A percentile compares a stretch with the other conserved stretches of the same genome.
phyloP scores from a whole-genome alignment of 2,888 invertebrate genomes.

The Gnatocerus cornutus region DNA sequence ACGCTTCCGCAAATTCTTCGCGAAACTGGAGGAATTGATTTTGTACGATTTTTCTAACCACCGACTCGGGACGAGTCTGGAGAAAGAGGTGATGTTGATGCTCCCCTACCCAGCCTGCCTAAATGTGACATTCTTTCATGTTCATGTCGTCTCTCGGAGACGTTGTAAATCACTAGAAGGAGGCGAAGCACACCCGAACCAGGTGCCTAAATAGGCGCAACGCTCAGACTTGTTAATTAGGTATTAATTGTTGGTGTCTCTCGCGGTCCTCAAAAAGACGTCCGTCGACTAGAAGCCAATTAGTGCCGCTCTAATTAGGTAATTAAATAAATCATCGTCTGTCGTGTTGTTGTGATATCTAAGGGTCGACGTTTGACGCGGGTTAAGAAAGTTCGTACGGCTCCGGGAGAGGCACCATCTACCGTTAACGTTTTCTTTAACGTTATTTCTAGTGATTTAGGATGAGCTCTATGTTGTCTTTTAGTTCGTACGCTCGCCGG shows the following conservation, averaged over 20 bases:
- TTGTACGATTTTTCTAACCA: conserved; percentile 59
- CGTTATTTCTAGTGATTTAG: conserved; percentile 51
- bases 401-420: conserved; percentile 27
- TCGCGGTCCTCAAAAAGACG: conserved; percentile 6
- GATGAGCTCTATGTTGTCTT: conserved; percentile 52
- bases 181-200: conserved; percentile 1
- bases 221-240: no score
- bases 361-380: conserved; percentile 34
- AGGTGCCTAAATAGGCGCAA: background rate
- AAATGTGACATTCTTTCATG: conserved; percentile 65
- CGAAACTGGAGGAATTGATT: conserved; percentile 60
- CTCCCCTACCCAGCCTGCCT: conserved; percentile 53
- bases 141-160: conserved; percentile 61
- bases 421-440: conserved; percentile 40
- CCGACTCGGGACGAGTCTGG: conserved; percentile 49
- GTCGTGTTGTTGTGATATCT: conserved; percentile 29
- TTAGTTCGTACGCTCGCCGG: conserved; percentile 66
- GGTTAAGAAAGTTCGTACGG: conserved; percentile 22
- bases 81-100: conserved; percentile 52
- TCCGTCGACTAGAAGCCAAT: conserved; percentile 39
- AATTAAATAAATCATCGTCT: conserved; percentile 49
- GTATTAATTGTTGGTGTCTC: conserved; percentile 37
- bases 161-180: conserved; percentile 53
- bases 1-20: conserved; percentile 18
- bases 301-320: conserved; percentile 42